Conservation (phyloP, 2,113 vertebrate species). For the Syngnathus floridae region DNA sequence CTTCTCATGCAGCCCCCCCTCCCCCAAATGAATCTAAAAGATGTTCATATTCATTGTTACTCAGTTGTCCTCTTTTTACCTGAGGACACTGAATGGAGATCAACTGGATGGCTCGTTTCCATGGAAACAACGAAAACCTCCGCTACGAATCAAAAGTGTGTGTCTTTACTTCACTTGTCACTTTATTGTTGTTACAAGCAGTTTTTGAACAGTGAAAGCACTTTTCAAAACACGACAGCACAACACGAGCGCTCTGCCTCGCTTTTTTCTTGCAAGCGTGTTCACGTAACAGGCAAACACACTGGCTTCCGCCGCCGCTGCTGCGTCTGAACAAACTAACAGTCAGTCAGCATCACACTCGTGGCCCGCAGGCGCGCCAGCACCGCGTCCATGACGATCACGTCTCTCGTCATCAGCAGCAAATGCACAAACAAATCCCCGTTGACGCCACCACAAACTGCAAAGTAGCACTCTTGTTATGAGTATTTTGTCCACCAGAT, state of each 20-base stretch:
- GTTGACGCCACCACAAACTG: not conserved
- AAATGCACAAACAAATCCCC: not conserved
- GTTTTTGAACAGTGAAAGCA: not conserved
- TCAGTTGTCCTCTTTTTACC: not conserved
- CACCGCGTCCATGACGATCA: not conserved
- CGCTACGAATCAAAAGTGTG: not conserved
- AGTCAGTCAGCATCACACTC: not conserved
- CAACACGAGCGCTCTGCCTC: not conserved
- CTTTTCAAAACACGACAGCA: not conserved
- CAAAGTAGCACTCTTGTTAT: slow-evolving; percentile 19
- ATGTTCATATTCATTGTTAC: too few species aligned
- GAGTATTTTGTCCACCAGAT: slow-evolving; percentile 23
- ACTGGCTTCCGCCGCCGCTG: not conserved
- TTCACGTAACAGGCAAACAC: not conserved
- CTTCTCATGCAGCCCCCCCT: not conserved
- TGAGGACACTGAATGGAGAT: not conserved
- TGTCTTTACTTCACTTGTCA: not conserved
- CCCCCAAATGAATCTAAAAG: too few species aligned
- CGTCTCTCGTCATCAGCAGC: not conserved
- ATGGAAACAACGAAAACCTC: not conserved
- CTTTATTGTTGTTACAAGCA: not conserved
- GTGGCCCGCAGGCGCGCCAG: not conserved
- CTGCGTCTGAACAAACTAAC: not conserved
- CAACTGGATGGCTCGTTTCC: not conserved
- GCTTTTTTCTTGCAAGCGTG: not conserved